Evolutionary conservation across 2,888 invertebrate species (phyloP).

Genomic region (Leucophenga maculata): DNA sequence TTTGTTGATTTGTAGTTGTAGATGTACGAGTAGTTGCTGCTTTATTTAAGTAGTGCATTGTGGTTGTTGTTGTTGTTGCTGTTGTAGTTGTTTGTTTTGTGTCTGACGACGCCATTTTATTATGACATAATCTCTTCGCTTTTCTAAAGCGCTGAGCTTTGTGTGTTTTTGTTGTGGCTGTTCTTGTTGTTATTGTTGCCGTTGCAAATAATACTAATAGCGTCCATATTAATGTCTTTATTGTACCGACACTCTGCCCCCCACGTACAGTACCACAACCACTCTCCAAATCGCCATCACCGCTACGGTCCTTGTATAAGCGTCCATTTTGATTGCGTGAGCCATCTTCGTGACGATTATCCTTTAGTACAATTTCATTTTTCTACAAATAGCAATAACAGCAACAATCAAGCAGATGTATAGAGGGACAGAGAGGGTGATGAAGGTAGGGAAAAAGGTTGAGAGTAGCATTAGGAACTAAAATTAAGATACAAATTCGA

Average conservation of each 20-base stretch:
- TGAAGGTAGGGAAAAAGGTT: background rate
- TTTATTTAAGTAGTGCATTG: conserved; percentile 26
- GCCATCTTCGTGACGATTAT: conserved; percentile 70
- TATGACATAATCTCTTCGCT: conserved; percentile 14
- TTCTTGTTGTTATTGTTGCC: conserved; percentile 6
- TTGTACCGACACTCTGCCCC: conserved; percentile 38
- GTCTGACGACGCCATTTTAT: conserved; percentile 13
- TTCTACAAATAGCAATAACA: conserved; percentile 51
- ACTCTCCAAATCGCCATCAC: conserved; percentile 56
- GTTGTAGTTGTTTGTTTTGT: background rate
- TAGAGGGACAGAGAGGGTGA: background rate
- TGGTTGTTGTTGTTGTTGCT: background rate
- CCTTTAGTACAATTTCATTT: conserved; percentile 68
- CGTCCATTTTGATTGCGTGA: conserved; percentile 71
- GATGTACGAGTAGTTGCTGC: too few species aligned
- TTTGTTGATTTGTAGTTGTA: conserved; percentile 1
- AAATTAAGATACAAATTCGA: background rate
- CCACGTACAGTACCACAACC: conserved; percentile 31
- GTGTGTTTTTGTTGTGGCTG: conserved; percentile 23
- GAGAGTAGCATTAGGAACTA: background rate
- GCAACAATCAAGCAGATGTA: background rate
- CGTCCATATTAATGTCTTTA: conserved; percentile 55
- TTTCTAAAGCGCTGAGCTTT: conserved; percentile 15
- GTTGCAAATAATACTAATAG: conserved; percentile 49
- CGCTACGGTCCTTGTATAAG: conserved; percentile 67